Evolutionary conservation across 1,140 invertebrate species (phyloP).

Genomic region (Babylonia areolata): DNA sequence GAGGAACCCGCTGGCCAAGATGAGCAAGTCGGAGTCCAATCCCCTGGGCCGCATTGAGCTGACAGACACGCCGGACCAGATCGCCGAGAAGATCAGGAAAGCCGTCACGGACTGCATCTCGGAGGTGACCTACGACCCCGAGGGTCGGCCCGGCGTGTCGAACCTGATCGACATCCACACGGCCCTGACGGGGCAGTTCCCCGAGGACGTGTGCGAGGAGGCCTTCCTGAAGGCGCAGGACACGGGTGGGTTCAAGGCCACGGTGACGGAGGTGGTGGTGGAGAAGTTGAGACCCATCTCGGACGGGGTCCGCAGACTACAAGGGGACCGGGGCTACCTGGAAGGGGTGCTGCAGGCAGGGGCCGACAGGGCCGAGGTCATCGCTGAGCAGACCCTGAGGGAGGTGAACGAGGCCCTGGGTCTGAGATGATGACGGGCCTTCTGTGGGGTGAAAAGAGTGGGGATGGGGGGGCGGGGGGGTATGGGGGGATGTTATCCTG

Average conservation of each 20-base stretch:
- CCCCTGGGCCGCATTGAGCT: conserved; percentile 87
- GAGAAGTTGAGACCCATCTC: conserved; percentile 86
- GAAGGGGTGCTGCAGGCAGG: conserved; percentile 83
- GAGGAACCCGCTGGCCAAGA: conserved; percentile 86
- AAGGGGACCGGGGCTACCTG: conserved; percentile 82
- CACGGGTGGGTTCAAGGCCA: conserved; percentile 88
- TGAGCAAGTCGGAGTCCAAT: conserved; percentile 97
- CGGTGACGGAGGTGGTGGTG: conserved; percentile 85
- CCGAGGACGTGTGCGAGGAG: conserved; percentile 85
- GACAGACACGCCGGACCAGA: conserved; percentile 86
- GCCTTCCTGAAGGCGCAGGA: conserved; percentile 78
- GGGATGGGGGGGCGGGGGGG: no score
- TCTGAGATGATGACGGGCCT: conserved; percentile 61
- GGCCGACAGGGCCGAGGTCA: conserved; percentile 81
- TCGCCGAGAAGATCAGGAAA: conserved; percentile 91
- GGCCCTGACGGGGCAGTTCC: conserved; percentile 81
- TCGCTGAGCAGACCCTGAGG: conserved; percentile 83
- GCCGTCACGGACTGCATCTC: conserved; percentile 94
- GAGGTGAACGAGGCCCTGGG: conserved; percentile 80
- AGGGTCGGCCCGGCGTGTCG: conserved; percentile 87
- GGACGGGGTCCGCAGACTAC: conserved; percentile 79
- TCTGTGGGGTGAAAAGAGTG: no score
- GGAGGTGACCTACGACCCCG: conserved; percentile 87
- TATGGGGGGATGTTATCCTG: no score
- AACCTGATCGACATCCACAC: conserved; percentile 91